These are phyloP conservation scores for Meloidogyne chitwoodi DNA, from an alignment of 1,140 invertebrate genomes.

Conservation along the genomic window DNA sequence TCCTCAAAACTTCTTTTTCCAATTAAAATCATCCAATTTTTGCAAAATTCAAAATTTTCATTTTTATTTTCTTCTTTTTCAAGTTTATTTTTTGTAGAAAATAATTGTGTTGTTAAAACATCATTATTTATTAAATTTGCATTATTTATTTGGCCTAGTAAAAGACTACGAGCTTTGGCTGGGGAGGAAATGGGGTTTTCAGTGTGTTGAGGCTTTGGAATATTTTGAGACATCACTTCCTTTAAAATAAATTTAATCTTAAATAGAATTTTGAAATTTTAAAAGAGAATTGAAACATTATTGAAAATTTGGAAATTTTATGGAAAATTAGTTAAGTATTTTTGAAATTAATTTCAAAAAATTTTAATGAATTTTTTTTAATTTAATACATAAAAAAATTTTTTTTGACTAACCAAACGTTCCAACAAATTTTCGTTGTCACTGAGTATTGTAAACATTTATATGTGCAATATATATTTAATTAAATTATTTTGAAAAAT, in stretches of 20 bases:
- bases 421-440: conserved; percentile 46
- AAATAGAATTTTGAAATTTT: not conserved
- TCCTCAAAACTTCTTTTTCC: conserved; percentile 68
- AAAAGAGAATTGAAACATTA: too few relatives aligned
- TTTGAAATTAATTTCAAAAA: too few relatives aligned
- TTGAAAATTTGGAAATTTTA: too few relatives aligned
- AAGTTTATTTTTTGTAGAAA: conserved; percentile 80
- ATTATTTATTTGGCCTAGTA: not conserved
- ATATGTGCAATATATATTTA: not conserved
- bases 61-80: conserved; percentile 95
- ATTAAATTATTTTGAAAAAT: not conserved
- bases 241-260: not conserved
- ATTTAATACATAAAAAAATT: not conserved
- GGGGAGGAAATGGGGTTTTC: not conserved
- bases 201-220: not conserved
- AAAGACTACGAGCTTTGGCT: not conserved
- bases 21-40: conserved; percentile 99
- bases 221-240: not conserved
- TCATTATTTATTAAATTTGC: not conserved
- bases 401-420: conserved; percentile 20
- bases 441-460: conserved; percentile 33
- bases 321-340: too few relatives aligned
- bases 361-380: not conserved
- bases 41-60: conserved; percentile 74
- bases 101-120: conserved; percentile 59